Base-by-base conservation (phyloP, 2,888 invertebrate species). In the Platycheirus rosarum region DNA sequence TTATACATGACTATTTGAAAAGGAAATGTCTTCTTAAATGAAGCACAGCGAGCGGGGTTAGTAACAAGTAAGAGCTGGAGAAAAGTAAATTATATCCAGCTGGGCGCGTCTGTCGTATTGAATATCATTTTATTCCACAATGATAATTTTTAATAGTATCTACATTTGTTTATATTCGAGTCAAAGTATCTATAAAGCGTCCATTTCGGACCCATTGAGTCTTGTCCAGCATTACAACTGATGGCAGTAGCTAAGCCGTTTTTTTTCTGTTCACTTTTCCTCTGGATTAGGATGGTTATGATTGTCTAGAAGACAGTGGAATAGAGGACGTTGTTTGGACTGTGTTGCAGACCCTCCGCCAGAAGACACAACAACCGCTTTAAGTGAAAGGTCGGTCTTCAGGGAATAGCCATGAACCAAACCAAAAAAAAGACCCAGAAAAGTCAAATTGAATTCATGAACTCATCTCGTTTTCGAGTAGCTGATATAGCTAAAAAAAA, bases 331-430 rank as follows among this genome's bases (percentile, higher is more conserved):
- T n/a, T 40, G 44, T 32, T n/a, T 16, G 48, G 23, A 57, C 4
- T 20, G 18, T 2, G 40, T 42, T 9, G 37, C 57, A 70, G 9
- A 48, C 18, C 48, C 26, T 55, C 62, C 62, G 46, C 55, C 37
- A 62, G 62, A 29, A 68, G 51, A 49, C 62, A 49, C 16, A 11
- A 48, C 29, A 40, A 55, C 73, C 40, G 48, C 57, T 57, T 48
- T 48, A 76, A 76, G 76, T 76, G 76, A 76, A 76, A 76, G 76
- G 76, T 69, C 46, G 53, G 69, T 68, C 68, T 75, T 53, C 42
- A 35, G 60, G 42, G 37, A 53, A 76, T 76, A 69, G 69, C 53
- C 32, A 53, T 68, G 29, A 63, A 62, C 2, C 26, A 26, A 68
- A 44, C 9, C 3, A 29, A 16, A 51, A n/a, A n/a, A n/a, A n/a